These are phyloP conservation scores for Rousettus madagascariensis DNA, from an alignment of 2,797 vertebrate species.

Conservation along the genomic window DNA sequence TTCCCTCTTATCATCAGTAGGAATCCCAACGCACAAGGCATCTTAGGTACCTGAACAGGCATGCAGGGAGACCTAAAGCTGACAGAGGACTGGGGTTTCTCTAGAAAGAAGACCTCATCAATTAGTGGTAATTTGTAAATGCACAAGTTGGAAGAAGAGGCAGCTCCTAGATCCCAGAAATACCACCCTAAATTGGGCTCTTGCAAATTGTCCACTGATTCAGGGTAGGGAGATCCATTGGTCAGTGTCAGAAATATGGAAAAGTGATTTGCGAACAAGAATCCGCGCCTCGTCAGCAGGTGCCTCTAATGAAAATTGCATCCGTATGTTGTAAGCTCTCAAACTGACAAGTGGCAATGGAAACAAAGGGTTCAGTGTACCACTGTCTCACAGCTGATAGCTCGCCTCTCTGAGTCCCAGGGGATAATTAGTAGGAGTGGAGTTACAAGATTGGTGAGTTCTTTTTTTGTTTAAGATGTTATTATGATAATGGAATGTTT, in stretches of 20 bases:
- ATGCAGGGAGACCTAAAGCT: background rate
- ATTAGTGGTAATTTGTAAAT: background rate
- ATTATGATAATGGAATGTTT: slow-evolving; percentile 37
- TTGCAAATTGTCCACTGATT: background rate
- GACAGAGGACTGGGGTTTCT: background rate
- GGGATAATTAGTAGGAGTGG: background rate
- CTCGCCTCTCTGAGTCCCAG: background rate
- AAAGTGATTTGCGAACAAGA: background rate
- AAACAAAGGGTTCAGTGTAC: background rate
- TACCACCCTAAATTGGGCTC: background rate
- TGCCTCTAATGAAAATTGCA: background rate
- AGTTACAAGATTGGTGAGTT: background rate
- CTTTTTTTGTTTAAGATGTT: background rate
- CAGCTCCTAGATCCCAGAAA: background rate
- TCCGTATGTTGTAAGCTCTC: background rate
- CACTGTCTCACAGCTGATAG: background rate
- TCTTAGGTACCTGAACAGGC: background rate
- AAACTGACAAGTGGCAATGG: background rate
- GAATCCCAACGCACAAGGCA: background rate
- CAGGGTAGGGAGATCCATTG: background rate
- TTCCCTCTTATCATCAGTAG: background rate
- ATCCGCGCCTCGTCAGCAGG: background rate
- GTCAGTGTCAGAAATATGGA: background rate
- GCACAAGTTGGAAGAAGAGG: background rate
- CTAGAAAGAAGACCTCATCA: background rate